Conservation (phyloP, 2,888 invertebrate species). For the Lepetodrilus schrolli region DNA sequence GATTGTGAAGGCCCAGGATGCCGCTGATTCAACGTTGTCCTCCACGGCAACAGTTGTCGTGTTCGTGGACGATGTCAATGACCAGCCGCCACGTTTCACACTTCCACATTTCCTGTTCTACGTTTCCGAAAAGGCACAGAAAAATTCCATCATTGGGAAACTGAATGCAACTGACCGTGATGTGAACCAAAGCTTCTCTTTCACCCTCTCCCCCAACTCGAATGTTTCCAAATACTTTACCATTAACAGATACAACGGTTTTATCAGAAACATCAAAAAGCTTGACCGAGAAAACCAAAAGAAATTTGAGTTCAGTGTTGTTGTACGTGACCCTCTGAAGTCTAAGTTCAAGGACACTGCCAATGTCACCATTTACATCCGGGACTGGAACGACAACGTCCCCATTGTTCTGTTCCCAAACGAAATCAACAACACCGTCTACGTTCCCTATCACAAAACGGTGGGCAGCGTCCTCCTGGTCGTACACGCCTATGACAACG, state of each 20-base stretch:
- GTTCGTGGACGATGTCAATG: constrained; percentile 95
- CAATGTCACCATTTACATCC: constrained; percentile 51
- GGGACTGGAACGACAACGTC: constrained; percentile 59
- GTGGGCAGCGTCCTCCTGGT: constrained; percentile 48
- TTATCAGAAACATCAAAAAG: constrained; percentile 34
- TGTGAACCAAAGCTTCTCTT: constrained; percentile 33
- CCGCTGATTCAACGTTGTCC: constrained; percentile 80
- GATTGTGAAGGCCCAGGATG: constrained; percentile 88
- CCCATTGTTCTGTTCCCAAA: constrained; percentile 55
- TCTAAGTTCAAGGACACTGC: constrained; percentile 39
- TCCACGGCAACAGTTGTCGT: constrained; percentile 94
- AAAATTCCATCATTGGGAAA: constrained; percentile 37
- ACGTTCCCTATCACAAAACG: constrained; percentile 42
- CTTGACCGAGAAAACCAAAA: constrained; percentile 39
- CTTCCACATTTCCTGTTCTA: constrained; percentile 38
- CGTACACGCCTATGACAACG: constrained; percentile 52
- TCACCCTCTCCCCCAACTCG: constrained; percentile 6
- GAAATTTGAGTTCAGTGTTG: constrained; percentile 40
- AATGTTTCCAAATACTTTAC: constrained; percentile 33
- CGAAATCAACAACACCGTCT: constrained; percentile 49
- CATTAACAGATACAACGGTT: constrained; percentile 43
- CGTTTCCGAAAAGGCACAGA: constrained; percentile 38
- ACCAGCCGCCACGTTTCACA: constrained; percentile 74
- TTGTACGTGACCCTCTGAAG: constrained; percentile 41
- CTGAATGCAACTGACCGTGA: constrained; percentile 43